Base-by-base conservation (phyloP, 2,113 vertebrate species). In the Odontesthes bonariensis region DNA sequence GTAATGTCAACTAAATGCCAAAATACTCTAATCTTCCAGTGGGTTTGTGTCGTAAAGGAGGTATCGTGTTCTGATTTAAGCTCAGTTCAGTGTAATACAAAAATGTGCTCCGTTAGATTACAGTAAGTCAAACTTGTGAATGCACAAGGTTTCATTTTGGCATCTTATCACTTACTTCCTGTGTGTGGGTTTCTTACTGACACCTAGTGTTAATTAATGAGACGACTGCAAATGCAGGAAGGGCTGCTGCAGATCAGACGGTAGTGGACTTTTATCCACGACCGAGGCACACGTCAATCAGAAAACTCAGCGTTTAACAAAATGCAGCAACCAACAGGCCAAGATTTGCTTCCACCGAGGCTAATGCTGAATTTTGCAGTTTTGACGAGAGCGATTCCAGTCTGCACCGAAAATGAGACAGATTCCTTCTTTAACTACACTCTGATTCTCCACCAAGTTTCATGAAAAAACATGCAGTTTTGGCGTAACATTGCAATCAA, bases 131-230 rank as follows among this genome's bases (percentile, higher is more conserved):
- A 75, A 42, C 47, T n/a, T 35, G 31, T 47, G 11, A 19, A 67
- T 51, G n/a, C 16, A 5, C 42, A 23, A 6, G 8, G 16, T 38
- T 77, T 65, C 59, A 42, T 47, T 54, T 32, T 78, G 49, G 19
- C 58, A 16, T n/a, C 23, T 61, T 53, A 60, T 62, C 47, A 12
- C 38, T 44, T 35, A n/a, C 27, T 77, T 82, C 68, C 51, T 71
- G 66, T 76, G 51, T 63, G 17, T 53, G 81, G 73, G 81, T 70
- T 86, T 77, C 32, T 86, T 92, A 92, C 88, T 93, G 93, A 92
- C 93, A 90, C 80, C 91, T 93, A 92, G 91, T 93, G 92, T 91
- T 94, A 92, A 90, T 94, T 84, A 90, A 68, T 27, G 61, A 81
- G 81, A 90, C 62, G 8, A 74, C 62, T 69, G 10, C 31, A 62